These are phyloP conservation scores for Octonoba sinensis DNA, from an alignment of 2,888 invertebrate species.

Conservation along the genomic window DNA sequence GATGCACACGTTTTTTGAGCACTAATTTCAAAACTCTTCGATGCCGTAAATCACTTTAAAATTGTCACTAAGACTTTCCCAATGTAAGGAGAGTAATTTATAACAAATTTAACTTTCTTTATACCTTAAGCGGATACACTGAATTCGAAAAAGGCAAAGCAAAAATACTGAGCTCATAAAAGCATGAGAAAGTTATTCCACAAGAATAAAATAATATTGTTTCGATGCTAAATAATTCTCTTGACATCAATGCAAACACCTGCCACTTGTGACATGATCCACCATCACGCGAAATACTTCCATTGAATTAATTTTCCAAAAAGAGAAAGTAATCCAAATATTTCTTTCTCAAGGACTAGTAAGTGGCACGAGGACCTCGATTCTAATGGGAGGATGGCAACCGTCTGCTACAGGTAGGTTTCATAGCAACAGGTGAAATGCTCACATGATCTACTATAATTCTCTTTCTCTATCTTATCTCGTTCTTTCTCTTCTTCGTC, in stretches of 20 bases:
- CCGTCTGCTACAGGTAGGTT: not conserved
- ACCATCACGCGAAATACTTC: constrained; percentile 23
- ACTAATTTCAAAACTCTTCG: too few relatives aligned
- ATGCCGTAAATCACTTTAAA: too few relatives aligned
- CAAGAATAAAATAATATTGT: too few relatives aligned
- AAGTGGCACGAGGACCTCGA: constrained; percentile 27
- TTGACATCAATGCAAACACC: not conserved
- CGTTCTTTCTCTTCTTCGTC: not conserved
- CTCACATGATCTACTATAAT: not conserved
- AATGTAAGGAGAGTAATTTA: too few relatives aligned
- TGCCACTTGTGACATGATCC: constrained; percentile 9
- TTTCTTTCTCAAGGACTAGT: constrained; percentile 30
- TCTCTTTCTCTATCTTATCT: constrained; percentile 34
- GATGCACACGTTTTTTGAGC: too few relatives aligned
- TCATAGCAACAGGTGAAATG: constrained; percentile 32
- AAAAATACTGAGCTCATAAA: too few relatives aligned
- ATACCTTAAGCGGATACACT: too few relatives aligned
- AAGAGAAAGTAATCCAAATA: constrained; percentile 30
- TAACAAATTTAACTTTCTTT: too few relatives aligned
- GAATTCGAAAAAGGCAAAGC: too few relatives aligned
- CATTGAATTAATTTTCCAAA: constrained; percentile 8
- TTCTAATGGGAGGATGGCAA: constrained; percentile 2
- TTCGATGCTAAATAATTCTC: too few relatives aligned
- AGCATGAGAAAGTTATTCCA: too few relatives aligned
- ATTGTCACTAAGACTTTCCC: too few relatives aligned